Evolutionary conservation across 92 coral and sea anemone species (phyloP).

Genomic region (Heteractis magnifica): DNA sequence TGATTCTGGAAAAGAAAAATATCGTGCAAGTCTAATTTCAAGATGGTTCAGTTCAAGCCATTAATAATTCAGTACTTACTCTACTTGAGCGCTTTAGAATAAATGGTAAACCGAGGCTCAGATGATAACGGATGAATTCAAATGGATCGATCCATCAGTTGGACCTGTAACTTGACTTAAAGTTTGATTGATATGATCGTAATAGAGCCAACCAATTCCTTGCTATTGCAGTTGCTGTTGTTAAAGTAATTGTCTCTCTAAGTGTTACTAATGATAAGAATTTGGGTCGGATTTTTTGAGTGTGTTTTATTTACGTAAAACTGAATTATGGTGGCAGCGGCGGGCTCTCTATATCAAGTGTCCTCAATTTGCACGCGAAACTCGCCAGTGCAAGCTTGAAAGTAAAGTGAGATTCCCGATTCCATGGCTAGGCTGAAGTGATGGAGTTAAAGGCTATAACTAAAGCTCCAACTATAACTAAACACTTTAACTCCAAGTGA

Average conservation of each 20-base stretch:
- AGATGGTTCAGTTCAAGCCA: neutral
- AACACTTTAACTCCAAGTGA: no score
- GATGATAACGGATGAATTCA: neutral
- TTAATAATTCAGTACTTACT: neutral
- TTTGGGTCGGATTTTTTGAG: no score
- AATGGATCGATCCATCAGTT: neutral
- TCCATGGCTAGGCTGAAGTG: no score
- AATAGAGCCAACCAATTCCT: neutral
- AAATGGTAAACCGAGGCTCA: neutral
- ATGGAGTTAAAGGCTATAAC: no score
- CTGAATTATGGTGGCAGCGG: constrained; percentile 2
- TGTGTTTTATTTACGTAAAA: neutral
- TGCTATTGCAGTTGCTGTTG: neutral
- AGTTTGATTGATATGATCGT: neutral
- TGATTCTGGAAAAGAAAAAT: neutral
- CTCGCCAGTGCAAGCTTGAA: no score
- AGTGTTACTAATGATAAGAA: no score
- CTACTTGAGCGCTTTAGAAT: neutral
- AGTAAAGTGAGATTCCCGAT: no score
- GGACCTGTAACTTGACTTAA: neutral
- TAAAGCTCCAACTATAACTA: no score
- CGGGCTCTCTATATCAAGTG: neutral
- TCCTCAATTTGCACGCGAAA: no score
- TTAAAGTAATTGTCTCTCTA: neutral
- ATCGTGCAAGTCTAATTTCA: neutral